phyloP scores from a whole-genome alignment of 2,888 invertebrate genomes.

The Mechanitis mazaeus region DNA sequence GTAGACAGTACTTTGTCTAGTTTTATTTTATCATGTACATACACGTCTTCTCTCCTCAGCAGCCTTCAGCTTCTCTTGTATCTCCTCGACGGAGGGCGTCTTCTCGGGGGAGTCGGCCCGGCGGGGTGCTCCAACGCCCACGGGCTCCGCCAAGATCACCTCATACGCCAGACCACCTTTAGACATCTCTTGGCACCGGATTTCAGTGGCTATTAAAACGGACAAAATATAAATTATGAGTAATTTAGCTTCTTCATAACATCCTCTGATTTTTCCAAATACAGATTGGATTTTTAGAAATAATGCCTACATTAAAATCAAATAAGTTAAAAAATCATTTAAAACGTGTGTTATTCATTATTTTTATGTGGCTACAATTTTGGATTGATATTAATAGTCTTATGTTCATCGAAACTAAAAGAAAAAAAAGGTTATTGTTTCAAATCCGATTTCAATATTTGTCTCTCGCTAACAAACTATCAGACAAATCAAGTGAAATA shows the following conservation, averaged over 20 bases:
- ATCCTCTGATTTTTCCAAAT: too few relatives aligned
- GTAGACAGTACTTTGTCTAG: not conserved
- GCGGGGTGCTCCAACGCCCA: constrained; percentile 79
- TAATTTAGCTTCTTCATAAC: too few relatives aligned
- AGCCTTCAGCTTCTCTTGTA: constrained; percentile 93
- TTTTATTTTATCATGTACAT: constrained; percentile 40
- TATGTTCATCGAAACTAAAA: too few relatives aligned
- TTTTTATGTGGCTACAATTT: too few relatives aligned
- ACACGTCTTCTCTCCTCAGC: constrained; percentile 96
- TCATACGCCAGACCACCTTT: constrained; percentile 94
- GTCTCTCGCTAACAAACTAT: too few relatives aligned
- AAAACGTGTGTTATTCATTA: too few relatives aligned
- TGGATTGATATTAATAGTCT: too few relatives aligned
- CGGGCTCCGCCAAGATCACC: constrained; percentile 91
- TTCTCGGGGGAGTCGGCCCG: constrained; percentile 83
- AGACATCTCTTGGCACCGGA: constrained; percentile 94
- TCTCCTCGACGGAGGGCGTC: constrained; percentile 89
- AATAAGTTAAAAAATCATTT: not conserved
- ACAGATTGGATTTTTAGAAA: too few relatives aligned
- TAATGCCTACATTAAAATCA: not conserved
- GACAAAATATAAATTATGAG: not conserved
- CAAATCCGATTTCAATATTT: too few relatives aligned
- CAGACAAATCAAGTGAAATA: too few relatives aligned
- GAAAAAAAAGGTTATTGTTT: too few relatives aligned
- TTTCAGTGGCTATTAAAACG: constrained; percentile 84